Evolutionary conservation across 2,888 invertebrate genomes (phyloP), one percentile per base, ranked within the genome.

Genomic region (Cephonodes hylas): DNA sequence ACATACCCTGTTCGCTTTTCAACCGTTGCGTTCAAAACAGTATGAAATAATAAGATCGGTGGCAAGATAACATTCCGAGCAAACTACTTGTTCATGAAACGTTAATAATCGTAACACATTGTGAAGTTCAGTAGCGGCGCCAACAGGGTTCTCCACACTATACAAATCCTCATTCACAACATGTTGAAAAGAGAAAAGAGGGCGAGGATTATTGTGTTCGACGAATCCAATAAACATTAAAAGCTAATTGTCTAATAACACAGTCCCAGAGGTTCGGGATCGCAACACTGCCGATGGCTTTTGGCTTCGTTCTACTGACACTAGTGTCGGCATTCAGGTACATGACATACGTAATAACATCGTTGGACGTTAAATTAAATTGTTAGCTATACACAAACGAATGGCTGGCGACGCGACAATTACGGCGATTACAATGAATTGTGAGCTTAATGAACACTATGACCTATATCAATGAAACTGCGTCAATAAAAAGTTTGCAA

Each of bases 1-100:
- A 90, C 83, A 86, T 89, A 91, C 89, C 91, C 91, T 91, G 90
- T 88, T 89, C 89, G 78, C 91, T 91, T 91, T 92, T 91, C 91
- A 91, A 91, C 89, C 83, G 91, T 91, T 91, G 91, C 82, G 76
- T 81, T 81, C 71, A 75, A 72, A 74, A 80, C 73, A 75, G 69
- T 74, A 73, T 45, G 64, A 77, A 80, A 81, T 71, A 72, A 71
- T 75, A 74, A 74, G 69, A 60, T 77, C 74, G 76, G 73, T 79
- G 86, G 87, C 85, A 88, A 88, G 87, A 85, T 68, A 71, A 70
- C 69, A 63, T 68, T 70, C 63, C 68, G 58, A 67, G 53, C 63
- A 61, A 46, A 58, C 34, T 48, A 64, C 38, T 23, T 48, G 25
- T 56, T 31, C 27, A 31, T 53, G 27, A 53, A 48, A 31, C 31